phyloP scores from a whole-genome alignment of 2,113 vertebrate genomes.

The Leptobrachium ailaonicum region DNA sequence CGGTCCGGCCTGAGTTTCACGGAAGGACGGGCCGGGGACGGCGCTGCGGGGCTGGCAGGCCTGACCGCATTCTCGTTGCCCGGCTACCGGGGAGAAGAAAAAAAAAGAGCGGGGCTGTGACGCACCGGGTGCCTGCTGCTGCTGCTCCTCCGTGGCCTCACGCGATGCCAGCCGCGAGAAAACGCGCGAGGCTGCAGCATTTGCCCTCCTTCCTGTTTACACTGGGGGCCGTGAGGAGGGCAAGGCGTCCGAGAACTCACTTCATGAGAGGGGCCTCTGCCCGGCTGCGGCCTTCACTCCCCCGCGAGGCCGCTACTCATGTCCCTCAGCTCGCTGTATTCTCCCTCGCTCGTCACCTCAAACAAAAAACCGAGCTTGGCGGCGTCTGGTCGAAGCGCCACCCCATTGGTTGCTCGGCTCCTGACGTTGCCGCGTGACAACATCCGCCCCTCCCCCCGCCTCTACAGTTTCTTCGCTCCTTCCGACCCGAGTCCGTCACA shows the following conservation, averaged over 20 bases:
- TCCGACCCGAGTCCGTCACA: neutral
- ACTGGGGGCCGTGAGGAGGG: neutral
- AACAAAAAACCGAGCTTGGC: slow-evolving; percentile 64
- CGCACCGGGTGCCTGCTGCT: neutral
- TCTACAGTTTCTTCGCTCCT: neutral
- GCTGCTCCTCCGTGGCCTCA: neutral
- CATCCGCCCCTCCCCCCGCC: slow-evolving; percentile 8
- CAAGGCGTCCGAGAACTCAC: neutral
- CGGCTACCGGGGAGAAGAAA: neutral
- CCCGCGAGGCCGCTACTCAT: neutral
- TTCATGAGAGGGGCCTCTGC: neutral
- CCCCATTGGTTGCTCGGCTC: slow-evolving; percentile 50
- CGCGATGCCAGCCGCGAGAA: slow-evolving; percentile 3
- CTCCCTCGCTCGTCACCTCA: slow-evolving; percentile 35
- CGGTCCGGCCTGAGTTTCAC: neutral
- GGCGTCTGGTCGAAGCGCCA: slow-evolving; percentile 52
- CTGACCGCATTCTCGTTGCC: neutral
- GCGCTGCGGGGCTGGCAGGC: neutral
- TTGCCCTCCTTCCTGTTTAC: neutral
- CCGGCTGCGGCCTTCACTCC: neutral
- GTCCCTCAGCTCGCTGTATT: slow-evolving; percentile 22
- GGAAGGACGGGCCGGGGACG: neutral
- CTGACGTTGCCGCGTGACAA: slow-evolving; percentile 32
- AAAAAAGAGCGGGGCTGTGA: neutral
- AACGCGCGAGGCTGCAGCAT: slow-evolving; percentile 1